Evolutionary conservation across 2,888 invertebrate genomes (phyloP).

Genomic region (Heteromyza rotundicornis): DNA sequence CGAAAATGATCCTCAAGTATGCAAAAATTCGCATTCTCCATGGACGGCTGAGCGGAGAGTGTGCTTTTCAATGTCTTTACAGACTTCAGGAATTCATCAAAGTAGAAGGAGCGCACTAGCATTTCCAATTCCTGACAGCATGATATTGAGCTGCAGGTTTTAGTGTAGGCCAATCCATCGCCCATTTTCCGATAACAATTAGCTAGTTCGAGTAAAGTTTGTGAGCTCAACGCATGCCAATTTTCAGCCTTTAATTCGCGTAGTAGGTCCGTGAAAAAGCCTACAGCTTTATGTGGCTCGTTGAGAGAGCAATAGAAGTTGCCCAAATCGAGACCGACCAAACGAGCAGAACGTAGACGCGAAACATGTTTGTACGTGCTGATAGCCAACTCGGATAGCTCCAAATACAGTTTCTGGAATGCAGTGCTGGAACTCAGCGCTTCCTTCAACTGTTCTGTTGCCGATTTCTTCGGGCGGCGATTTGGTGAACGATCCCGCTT

Average conservation of each 20-base stretch:
- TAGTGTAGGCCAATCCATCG: conserved; percentile 74
- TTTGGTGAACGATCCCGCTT: conserved; percentile 64
- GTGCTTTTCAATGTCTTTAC: conserved; percentile 62
- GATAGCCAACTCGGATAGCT: conserved; percentile 92
- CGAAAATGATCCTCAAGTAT: conserved; percentile 64
- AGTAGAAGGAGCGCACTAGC: conserved; percentile 77
- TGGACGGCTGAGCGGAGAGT: conserved; percentile 51
- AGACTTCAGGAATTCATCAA: conserved; percentile 80
- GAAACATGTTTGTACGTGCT: conserved; percentile 96
- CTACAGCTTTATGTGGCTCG: conserved; percentile 87
- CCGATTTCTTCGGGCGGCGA: conserved; percentile 61
- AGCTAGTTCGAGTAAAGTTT: conserved; percentile 83
- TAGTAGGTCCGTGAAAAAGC: conserved; percentile 85
- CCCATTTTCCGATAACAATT: conserved; percentile 83
- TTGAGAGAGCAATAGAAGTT: conserved; percentile 87
- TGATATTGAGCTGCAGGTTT: conserved; percentile 80
- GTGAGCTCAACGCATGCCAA: conserved; percentile 83
- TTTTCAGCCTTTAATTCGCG: conserved; percentile 87
- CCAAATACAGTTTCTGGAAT: conserved; percentile 90
- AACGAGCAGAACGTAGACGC: conserved; percentile 78
- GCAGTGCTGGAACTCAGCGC: conserved; percentile 87
- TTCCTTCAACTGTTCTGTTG: conserved; percentile 86
- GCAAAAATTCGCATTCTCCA: conserved; percentile 58
- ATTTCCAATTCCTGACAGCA: conserved; percentile 77
- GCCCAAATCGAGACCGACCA: conserved; percentile 88